phyloP scores from a whole-genome alignment of 2,797 vertebrate genomes.

The Protonibea diacanthus region DNA sequence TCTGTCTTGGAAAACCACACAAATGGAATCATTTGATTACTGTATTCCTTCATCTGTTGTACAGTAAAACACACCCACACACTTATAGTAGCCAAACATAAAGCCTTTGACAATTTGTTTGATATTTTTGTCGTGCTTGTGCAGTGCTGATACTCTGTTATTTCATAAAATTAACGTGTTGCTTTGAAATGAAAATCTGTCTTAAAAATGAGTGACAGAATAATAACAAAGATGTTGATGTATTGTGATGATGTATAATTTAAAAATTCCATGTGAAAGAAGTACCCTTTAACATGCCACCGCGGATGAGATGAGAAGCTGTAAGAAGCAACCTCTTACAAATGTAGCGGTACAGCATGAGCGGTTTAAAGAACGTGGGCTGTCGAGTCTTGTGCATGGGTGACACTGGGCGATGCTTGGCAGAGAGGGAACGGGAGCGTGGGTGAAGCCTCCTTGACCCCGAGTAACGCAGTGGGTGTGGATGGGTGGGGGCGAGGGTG shows the following conservation, averaged over 20 bases:
- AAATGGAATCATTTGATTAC: slow-evolving; percentile 68
- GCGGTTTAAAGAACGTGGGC: slow-evolving; percentile 50
- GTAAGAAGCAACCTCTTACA: slow-evolving; percentile 53
- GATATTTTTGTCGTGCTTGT: slow-evolving; percentile 17
- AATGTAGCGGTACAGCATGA: slow-evolving; percentile 48
- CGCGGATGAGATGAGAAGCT: slow-evolving; percentile 46
- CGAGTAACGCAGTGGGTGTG: slow-evolving; percentile 64
- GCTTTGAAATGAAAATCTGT: slow-evolving; percentile 24
- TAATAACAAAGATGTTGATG: slow-evolving; percentile 36
- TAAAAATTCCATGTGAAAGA: slow-evolving; percentile 12
- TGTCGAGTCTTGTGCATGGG: slow-evolving; percentile 49
- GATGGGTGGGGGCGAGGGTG: slow-evolving; percentile 62
- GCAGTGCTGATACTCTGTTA: slow-evolving; percentile 11
- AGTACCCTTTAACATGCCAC: slow-evolving; percentile 36
- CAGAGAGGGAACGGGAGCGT: slow-evolving; percentile 52
- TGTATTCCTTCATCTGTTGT: slow-evolving; percentile 41
- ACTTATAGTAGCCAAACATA: slow-evolving; percentile 36
- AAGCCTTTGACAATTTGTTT: slow-evolving; percentile 36
- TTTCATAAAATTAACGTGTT: slow-evolving; percentile 36
- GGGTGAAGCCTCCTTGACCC: slow-evolving; percentile 83
- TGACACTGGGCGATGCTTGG: slow-evolving; percentile 62
- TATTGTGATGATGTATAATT: slow-evolving; percentile 13
- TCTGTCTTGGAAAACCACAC: slow-evolving; percentile 60
- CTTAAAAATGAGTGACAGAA: slow-evolving; percentile 36
- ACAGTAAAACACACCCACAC: slow-evolving; percentile 45